Evolutionary conservation across 2,797 vertebrate genomes (phyloP), one percentile per base, ranked within the genome.

Genomic region (Picus viridis): DNA sequence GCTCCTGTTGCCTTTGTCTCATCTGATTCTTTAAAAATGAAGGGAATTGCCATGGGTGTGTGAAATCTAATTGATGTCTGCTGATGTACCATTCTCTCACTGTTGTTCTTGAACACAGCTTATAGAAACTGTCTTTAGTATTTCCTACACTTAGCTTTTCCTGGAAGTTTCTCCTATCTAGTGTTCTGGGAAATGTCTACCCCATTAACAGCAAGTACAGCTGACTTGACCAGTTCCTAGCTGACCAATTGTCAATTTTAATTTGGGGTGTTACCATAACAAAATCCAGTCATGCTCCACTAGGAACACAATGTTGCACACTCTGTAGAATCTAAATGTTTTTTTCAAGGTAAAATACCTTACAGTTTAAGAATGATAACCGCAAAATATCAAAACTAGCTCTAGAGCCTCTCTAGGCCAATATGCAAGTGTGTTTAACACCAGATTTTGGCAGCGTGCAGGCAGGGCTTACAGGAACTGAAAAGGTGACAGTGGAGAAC

Each of bases 191-290:
- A 94, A 92, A 80, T 6, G 1, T 92, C 86, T 81, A 64, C 39
- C 64, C 32, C 34, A 53, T 74, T 87, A 70, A 43, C 47, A 61
- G 32, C 69, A 71, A 92, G 30, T 30, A 39, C 22, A 86, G 54
- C 23, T 90, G 76, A 92, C 83, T 84, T 22, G 30, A 79, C 58
- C 39, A 29, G 47, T 71, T 94, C 61, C 89, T 85, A 89, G 89
- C 53, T 63, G 63, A 87, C 43, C 53, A 54, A 67, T 84, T 83
- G 70, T 94, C 91, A 84, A 6, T 92, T 95, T 92, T 91, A 86
- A 80, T 95, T 91, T 88, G 51, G 16, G 45, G 4, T 94, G 63
- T 93, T 95, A 83, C 61, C 82, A 83, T 53, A 96, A 93, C 68
- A 61, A 84, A 92, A 87, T 61, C 76, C 92, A 95, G 64, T 29